Conservation (phyloP, 2,888 invertebrate genomes). For the Drosophila neutralis region DNA sequence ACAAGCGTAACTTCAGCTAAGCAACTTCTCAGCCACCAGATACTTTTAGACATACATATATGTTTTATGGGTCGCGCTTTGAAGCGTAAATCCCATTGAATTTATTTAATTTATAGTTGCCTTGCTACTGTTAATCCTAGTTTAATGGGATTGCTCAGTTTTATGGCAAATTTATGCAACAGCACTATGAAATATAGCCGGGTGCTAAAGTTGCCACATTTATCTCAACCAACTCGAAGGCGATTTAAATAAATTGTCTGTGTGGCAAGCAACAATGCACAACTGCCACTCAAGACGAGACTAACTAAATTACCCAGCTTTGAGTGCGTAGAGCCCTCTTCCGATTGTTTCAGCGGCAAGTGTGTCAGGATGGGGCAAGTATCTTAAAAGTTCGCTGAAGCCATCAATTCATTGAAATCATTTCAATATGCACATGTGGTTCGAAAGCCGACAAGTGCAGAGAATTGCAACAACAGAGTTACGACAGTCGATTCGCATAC, state of each 20-base stretch:
- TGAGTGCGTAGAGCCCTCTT: neutral
- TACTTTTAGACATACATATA: constrained; percentile 1
- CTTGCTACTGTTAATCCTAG: constrained; percentile 61
- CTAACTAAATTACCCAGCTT: constrained; percentile 23
- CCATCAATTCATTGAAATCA: constrained; percentile 59
- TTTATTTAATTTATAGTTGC: constrained; percentile 69
- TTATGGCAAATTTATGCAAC: constrained; percentile 72
- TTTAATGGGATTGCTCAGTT: constrained; percentile 62
- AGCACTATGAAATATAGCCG: constrained; percentile 52
- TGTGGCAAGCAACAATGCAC: neutral
- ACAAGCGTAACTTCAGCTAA: constrained; percentile 17
- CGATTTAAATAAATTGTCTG: constrained; percentile 67
- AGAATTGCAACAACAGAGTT: neutral
- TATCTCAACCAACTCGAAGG: constrained; percentile 39
- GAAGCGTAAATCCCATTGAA: constrained; percentile 64
- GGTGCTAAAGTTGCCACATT: constrained; percentile 53
- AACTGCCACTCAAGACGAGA: constrained; percentile 13
- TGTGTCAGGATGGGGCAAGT: neutral
- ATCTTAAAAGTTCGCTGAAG: constrained; percentile 17
- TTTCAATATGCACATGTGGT: constrained; percentile 53
- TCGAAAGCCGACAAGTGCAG: constrained; percentile 18
- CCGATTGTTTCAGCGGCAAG: neutral
- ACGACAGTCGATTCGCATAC: neutral
- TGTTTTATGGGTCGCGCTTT: constrained; percentile 30
- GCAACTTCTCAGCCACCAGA: constrained; percentile 14